A percentile compares a stretch with the other conserved stretches of the same genome.
Evolutionary conservation across 2,888 invertebrate genomes (phyloP).

Genomic region (Pandemis heparana): DNA sequence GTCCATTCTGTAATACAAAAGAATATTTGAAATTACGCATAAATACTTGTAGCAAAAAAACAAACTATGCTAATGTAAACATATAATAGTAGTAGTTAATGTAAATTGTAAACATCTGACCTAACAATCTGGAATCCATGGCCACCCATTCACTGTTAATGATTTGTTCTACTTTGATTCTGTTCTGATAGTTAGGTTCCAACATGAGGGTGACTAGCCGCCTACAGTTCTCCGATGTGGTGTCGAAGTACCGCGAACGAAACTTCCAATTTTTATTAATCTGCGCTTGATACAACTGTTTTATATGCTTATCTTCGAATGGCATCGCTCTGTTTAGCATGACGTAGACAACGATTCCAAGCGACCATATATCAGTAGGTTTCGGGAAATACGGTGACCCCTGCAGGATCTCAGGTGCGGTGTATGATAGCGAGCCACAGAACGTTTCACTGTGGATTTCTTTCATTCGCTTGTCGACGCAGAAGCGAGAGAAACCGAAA

Average conservation of each 20-base stretch:
- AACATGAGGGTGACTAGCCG: constrained; percentile 86
- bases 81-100: background rate
- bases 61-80: background rate
- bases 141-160: constrained; percentile 87
- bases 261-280: constrained; percentile 88
- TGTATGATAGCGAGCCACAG: constrained; percentile 95
- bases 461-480: constrained; percentile 71
- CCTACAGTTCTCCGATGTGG: constrained; percentile 87
- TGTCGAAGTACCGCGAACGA: constrained; percentile 86
- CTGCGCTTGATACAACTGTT: constrained; percentile 87
- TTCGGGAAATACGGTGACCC: constrained; percentile 90
- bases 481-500: constrained; percentile 90
- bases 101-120: constrained; percentile 51
- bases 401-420: constrained; percentile 94
- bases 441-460: constrained; percentile 90
- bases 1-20: constrained; percentile 69
- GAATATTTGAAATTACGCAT: background rate
- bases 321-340: constrained; percentile 94
- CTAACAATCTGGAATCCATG: constrained; percentile 86
- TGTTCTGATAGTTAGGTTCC: constrained; percentile 87
- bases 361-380: constrained; percentile 92
- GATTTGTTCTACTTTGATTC: constrained; percentile 86
- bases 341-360: constrained; percentile 92
- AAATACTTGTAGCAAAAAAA: background rate
- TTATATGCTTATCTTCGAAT: constrained; percentile 91